Evolutionary conservation across 1,140 invertebrate genomes (phyloP).

Genomic region (Danaus plexippus): DNA sequence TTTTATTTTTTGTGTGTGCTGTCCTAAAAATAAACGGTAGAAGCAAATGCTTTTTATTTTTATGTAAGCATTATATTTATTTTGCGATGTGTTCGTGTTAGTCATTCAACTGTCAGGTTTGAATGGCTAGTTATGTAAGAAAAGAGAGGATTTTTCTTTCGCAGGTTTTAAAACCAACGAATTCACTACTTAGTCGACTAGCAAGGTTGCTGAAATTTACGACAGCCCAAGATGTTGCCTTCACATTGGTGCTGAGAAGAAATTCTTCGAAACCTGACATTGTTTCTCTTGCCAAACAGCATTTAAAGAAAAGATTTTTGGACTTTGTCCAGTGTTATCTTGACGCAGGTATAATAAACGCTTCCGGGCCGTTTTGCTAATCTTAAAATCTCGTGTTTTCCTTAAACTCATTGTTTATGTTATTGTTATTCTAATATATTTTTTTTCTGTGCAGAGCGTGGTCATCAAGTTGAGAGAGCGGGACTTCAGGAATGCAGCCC

Average conservation of each 20-base stretch:
- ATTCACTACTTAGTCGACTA: constrained; percentile 85
- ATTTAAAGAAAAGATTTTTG: constrained; percentile 86
- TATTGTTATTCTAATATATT: too few species aligned
- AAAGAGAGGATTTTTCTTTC: constrained; percentile 30
- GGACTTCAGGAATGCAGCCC: constrained; percentile 90
- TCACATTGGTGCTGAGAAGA: constrained; percentile 86
- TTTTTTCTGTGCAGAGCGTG: constrained; percentile 68
- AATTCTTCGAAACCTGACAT: constrained; percentile 85
- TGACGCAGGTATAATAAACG: constrained; percentile 73
- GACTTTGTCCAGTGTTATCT: constrained; percentile 88
- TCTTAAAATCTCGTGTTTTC: too few species aligned
- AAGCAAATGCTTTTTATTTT: too few species aligned
- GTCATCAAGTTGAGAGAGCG: constrained; percentile 78
- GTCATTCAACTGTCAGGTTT: too few species aligned
- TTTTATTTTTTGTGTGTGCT: too few species aligned
- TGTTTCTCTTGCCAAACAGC: constrained; percentile 79
- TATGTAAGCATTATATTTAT: too few species aligned
- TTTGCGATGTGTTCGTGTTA: too few species aligned
- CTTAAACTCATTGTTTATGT: too few species aligned
- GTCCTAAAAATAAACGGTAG: too few species aligned
- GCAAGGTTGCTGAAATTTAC: constrained; percentile 88
- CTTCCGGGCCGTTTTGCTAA: too few species aligned
- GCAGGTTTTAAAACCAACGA: constrained; percentile 81
- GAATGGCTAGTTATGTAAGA: too few species aligned
- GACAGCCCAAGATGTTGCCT: constrained; percentile 89